Percentiles rank a stretch among this genome's conserved stretches.
Conservation (phyloP, 2,113 vertebrate genomes). For the Camelus bactrianus region DNA sequence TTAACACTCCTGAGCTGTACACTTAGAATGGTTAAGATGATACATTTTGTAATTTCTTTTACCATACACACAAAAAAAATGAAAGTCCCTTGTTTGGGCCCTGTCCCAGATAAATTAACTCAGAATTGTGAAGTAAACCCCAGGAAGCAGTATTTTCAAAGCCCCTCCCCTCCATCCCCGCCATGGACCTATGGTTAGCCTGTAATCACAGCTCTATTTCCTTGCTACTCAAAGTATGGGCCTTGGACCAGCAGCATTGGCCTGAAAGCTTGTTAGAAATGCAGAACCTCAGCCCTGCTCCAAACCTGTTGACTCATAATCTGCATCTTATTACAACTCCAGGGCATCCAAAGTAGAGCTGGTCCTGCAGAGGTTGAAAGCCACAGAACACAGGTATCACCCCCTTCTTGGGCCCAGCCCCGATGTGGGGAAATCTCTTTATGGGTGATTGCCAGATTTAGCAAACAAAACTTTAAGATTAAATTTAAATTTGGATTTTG, state of each 20-base stretch:
- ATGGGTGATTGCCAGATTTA: not conserved
- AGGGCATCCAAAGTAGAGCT: not conserved
- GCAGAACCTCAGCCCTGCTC: not conserved
- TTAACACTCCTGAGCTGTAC: not conserved
- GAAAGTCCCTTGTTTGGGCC: not conserved
- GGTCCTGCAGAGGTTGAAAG: not conserved
- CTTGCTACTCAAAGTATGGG: not conserved
- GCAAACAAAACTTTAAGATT: conserved; percentile 2
- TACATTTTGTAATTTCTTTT: not conserved
- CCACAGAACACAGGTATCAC: not conserved
- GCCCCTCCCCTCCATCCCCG: fast-evolving
- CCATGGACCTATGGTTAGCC: not conserved
- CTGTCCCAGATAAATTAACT: not conserved
- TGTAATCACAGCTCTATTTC: not conserved
- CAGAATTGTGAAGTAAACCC: not conserved
- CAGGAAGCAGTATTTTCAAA: not conserved
- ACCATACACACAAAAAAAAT: not conserved
- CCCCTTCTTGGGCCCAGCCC: not conserved
- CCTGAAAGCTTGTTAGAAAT: not conserved
- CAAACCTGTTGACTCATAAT: not conserved
- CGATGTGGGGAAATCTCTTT: not conserved
- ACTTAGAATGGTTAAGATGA: not conserved
- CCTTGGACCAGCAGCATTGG: not conserved
- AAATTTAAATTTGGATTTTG: not conserved
- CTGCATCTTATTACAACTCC: not conserved